Evolutionary conservation across 2,113 vertebrate genomes (phyloP), one percentile per base, ranked within the genome.

Genomic region (Pomatostomus ruficeps): DNA sequence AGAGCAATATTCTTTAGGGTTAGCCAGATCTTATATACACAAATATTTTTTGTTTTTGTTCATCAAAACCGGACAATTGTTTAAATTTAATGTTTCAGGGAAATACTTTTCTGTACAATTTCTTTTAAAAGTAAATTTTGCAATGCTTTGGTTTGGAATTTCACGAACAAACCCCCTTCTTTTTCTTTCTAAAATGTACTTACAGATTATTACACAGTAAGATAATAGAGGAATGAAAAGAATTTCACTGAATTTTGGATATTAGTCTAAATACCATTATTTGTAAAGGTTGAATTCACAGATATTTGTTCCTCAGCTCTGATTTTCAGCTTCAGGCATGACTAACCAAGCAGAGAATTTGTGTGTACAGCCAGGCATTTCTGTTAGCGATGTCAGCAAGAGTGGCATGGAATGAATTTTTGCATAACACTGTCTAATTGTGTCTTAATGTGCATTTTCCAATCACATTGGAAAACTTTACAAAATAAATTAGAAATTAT

Each of bases 391-490:
- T n/a, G 13, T 68, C 85, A 73, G 49, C 36, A 83, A 82, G 48
- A 40, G 20, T 70, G 35, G 46, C 36, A 29, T 74, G n/a, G 38
- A 89, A 91, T 66, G 2, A 36, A 36, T 29, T 93, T 93, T 72
- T 68, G 19, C 8, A 36, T 26, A 68, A 51, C 18, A 35, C 5
- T 42, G 7, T 58, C 20, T 46, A 72, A 83, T 59, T 85, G 5
- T 7, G 16, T 70, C n/a, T 51, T 67, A 83, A 62, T 20, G 6
- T 48, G 24, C 29, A 43, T 73, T 86, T 91, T 67, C 20, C 24
- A 43, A 8, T 38, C 18, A 21, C 0, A 0, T 14, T 38, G 9
- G 14, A n/a, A n/a, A n/a, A n/a, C n/a, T n/a, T 72, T 55, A 73
- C 4, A n/a, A n/a, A n/a, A n/a, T n/a, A n/a, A n/a, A n/a, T n/a